Evolutionary conservation across 2,113 vertebrate species (phyloP).

Genomic region (Phycodurus eques): DNA sequence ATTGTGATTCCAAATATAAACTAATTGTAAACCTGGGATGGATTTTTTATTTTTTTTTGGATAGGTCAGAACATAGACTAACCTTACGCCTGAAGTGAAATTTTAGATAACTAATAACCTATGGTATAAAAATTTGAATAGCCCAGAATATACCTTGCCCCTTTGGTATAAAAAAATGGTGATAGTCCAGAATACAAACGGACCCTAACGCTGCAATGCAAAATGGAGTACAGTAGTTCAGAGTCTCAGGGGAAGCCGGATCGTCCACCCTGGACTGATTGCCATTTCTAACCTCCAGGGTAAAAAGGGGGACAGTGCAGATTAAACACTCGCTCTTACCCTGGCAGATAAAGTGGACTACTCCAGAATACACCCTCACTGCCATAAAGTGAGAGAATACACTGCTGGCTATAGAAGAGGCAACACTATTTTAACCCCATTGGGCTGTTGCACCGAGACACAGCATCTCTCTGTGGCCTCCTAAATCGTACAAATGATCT

Average conservation of each 20-base stretch:
- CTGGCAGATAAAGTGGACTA: background rate
- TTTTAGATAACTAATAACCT: too few relatives aligned
- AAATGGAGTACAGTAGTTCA: background rate
- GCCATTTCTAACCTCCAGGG: too few relatives aligned
- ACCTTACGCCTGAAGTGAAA: too few relatives aligned
- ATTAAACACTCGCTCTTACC: too few relatives aligned
- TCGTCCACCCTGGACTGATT: too few relatives aligned
- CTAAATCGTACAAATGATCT: slow-evolving; percentile 27
- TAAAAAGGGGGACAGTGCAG: too few relatives aligned
- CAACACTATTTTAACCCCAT: background rate
- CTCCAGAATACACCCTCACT: background rate
- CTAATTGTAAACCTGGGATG: background rate
- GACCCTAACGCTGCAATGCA: background rate
- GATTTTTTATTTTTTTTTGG: background rate
- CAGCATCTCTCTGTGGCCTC: slow-evolving; percentile 4
- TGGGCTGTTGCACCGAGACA: background rate
- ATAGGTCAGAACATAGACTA: background rate
- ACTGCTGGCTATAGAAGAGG: background rate
- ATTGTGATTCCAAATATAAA: background rate
- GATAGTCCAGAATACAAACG: background rate
- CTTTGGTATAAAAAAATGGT: background rate
- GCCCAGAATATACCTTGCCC: background rate
- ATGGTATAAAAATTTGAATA: background rate
- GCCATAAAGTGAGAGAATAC: background rate
- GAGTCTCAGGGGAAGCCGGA: too few relatives aligned